Percentiles rank a stretch among this genome's conserved stretches.
These are phyloP conservation scores for Atta colombica DNA, from an alignment of 1,140 invertebrate genomes.

Conservation along the genomic window DNA sequence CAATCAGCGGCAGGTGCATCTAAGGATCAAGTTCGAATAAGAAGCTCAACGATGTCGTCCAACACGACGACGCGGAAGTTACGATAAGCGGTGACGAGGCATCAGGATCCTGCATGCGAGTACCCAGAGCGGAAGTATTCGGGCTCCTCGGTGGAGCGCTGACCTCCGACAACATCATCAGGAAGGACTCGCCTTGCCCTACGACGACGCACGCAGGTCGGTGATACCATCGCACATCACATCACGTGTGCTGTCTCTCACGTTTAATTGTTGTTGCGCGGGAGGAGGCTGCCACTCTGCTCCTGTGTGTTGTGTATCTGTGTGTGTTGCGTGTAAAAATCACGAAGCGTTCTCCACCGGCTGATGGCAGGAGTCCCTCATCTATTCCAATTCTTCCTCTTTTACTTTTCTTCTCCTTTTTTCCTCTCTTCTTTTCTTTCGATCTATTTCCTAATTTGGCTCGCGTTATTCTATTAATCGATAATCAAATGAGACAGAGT, in stretches of 20 bases:
- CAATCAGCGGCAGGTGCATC: neutral
- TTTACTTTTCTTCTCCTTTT: neutral
- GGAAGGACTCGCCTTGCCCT: constrained; percentile 74
- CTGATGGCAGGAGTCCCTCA: neutral
- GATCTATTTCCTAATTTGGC: neutral
- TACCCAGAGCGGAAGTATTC: constrained; percentile 79
- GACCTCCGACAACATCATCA: constrained; percentile 76
- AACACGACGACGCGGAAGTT: constrained; percentile 25
- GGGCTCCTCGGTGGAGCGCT: constrained; percentile 80
- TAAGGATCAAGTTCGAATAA: neutral
- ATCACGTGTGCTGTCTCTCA: constrained; percentile 63
- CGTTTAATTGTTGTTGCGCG: constrained; percentile 58
- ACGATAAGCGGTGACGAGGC: constrained; percentile 42
- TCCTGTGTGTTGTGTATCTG: constrained; percentile 21
- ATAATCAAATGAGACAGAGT: neutral
- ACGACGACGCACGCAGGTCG: constrained; percentile 79
- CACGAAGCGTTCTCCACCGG: neutral
- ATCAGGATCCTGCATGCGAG: constrained; percentile 80
- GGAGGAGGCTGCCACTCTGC: constrained; percentile 19
- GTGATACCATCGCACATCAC: constrained; percentile 72
- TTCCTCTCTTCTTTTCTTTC: neutral
- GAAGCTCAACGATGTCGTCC: constrained; percentile 51
- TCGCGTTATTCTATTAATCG: neutral
- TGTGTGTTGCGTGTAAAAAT: constrained; percentile 11
- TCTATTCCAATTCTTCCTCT: neutral